Conservation (phyloP, 2,797 vertebrate species). For the Fundulus diaphanus region DNA sequence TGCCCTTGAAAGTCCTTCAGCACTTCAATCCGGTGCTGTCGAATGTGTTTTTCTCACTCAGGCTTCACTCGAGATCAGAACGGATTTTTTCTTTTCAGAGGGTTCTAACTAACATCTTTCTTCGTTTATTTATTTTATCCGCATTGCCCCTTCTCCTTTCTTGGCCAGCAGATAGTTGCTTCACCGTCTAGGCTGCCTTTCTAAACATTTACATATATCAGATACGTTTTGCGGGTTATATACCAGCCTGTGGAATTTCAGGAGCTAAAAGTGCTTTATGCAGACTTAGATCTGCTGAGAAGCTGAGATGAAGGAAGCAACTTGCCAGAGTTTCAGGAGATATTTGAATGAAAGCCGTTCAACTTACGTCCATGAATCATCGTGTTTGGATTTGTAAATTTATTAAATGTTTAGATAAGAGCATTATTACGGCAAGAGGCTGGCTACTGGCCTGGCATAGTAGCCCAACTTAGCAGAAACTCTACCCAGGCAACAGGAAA, state of each 20-base stretch:
- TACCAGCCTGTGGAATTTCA: constrained; percentile 4
- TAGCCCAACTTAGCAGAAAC: no score
- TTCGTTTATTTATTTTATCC: constrained; percentile 28
- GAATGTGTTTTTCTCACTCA: constrained; percentile 11
- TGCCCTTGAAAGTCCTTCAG: constrained; percentile 59
- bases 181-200: constrained; percentile 38
- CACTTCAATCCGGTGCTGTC: constrained; percentile 16
- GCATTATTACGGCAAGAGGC: neutral
- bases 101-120: constrained; percentile 24
- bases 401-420: neutral
- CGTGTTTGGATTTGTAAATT: neutral
- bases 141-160: constrained; percentile 28
- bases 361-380: neutral
- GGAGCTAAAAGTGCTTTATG: constrained; percentile 15
- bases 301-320: constrained; percentile 33
- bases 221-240: constrained; percentile 24
- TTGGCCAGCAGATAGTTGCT: constrained; percentile 32
- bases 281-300: constrained; percentile 36
- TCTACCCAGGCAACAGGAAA: no score
- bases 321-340: constrained; percentile 16
- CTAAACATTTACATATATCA: constrained; percentile 50
- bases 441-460: neutral
- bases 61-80: constrained; percentile 41
- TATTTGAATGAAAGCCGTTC: neutral
- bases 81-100: constrained; percentile 26